Percentiles rank a stretch among this genome's conserved stretches.
phyloP scores from a whole-genome alignment of 2,113 vertebrate genomes.

The Caretta caretta region DNA sequence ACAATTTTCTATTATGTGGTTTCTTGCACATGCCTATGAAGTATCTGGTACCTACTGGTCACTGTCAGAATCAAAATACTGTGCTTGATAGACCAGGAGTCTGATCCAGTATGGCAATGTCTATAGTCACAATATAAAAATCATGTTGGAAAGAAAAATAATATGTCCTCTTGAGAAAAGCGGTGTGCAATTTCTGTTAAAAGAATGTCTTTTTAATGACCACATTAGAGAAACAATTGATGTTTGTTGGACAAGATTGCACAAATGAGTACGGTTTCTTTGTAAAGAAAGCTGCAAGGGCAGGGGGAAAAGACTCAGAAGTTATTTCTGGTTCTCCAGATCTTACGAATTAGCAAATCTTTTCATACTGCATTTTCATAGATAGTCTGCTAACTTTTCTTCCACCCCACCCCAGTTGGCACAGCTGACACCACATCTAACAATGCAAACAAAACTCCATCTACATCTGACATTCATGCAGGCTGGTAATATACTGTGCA shows the following conservation, averaged over 20 bases:
- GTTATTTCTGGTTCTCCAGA: conserved; percentile 65
- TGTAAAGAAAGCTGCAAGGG: conserved; percentile 49
- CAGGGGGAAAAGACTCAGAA: conserved; percentile 60
- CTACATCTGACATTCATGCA: conserved; percentile 48
- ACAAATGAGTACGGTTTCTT: conserved; percentile 47
- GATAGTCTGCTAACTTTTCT: conserved; percentile 47
- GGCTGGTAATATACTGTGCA: conserved; percentile 8
- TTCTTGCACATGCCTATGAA: neutral
- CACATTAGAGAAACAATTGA: neutral
- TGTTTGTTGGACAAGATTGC: neutral
- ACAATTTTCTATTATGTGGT: neutral
- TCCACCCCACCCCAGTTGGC: neutral
- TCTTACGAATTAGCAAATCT: conserved; percentile 68
- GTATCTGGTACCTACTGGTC: neutral
- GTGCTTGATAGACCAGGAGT: conserved; percentile 33
- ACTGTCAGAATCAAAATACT: neutral
- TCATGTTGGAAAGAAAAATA: neutral
- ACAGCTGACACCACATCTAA: conserved; percentile 48
- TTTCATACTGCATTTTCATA: conserved; percentile 56
- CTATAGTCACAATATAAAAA: conserved; percentile 29
- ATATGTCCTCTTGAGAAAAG: neutral
- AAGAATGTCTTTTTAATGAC: neutral
- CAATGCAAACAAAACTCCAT: conserved; percentile 59
- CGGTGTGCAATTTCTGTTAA: conserved; percentile 14
- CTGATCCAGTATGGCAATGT: conserved; percentile 15